Evolutionary conservation across 2,797 vertebrate genomes (phyloP), one percentile per base, ranked within the genome.

Genomic region (Halcyon badia): DNA sequence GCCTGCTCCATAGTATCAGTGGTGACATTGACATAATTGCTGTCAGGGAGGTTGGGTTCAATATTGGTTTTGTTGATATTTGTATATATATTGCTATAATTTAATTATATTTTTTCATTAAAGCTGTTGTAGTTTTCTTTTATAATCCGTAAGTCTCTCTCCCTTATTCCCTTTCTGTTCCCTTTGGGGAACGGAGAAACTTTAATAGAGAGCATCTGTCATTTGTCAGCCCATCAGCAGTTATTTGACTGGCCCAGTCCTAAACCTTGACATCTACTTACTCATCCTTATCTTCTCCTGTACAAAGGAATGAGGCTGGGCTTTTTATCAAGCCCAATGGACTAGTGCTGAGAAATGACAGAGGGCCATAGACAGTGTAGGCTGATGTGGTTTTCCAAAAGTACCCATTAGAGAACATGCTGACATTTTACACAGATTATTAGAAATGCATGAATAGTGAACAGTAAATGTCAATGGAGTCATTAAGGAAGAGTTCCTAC

Each of bases 391-490:
- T 73, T 91, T 81, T 90, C n/a, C 21, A 48, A 46, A 84, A 90
- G 44, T 83, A 52, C 16, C 80, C 91, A 64, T 96, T 94, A 97
- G 76, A 71, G 83, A 97, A 92, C 68, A 77, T 14, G 51, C 37
- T 98, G 98, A 96, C 70, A 97, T 97, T 98, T 98, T 93, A 72
- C 69, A 48, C 46, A 83, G 56, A 82, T 96, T 95, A 94, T 96
- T 97, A 97, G 95, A 97, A 97, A 98, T 93, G 89, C 82, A 94
- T 52, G 57, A 94, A 85, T 91, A 95, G 84, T 87, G 71, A 92
- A 84, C 82, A 87, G 31, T 49, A 97, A 98, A 97, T 96, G 90
- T 96, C 87, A 58, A 89, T 33, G 61, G 86, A 97, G 73, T 90
- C 77, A 87, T 97, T 97, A 96, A 72, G 77, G 85, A 97, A 96